phyloP scores from a whole-genome alignment of 2,113 vertebrate genomes.

The Desmodus rotundus region DNA sequence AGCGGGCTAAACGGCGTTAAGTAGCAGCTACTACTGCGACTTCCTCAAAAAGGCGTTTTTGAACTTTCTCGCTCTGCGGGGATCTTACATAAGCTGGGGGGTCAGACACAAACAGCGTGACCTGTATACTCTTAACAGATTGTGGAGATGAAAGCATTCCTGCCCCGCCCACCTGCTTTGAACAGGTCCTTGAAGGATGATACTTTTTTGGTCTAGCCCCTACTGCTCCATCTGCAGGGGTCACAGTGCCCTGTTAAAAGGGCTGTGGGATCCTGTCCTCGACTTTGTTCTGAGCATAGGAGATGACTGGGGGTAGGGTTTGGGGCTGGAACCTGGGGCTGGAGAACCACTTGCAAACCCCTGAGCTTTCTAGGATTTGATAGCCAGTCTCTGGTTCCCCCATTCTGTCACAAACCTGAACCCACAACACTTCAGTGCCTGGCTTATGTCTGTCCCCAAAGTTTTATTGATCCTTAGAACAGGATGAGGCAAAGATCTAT shows the following conservation, averaged over 20 bases:
- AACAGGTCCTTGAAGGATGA: background rate
- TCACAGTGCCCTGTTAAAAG: background rate
- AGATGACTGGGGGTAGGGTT: background rate
- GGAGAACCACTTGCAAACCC: background rate
- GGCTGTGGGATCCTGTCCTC: background rate
- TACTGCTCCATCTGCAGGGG: background rate
- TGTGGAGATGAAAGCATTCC: slow-evolving; percentile 87
- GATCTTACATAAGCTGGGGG: slow-evolving; percentile 92
- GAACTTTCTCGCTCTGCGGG: slow-evolving; percentile 91
- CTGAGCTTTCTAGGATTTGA: background rate
- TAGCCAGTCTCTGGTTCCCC: background rate
- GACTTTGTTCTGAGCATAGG: background rate
- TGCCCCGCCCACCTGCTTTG: slow-evolving; percentile 84
- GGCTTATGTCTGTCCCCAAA: background rate
- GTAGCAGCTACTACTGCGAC: too few relatives aligned
- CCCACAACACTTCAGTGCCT: background rate
- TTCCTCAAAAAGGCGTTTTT: too few relatives aligned
- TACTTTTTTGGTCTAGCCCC: too few relatives aligned
- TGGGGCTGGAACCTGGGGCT: background rate
- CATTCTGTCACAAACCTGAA: background rate
- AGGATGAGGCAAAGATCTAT: background rate
- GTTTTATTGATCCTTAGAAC: background rate
- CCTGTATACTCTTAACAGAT: slow-evolving; percentile 91
- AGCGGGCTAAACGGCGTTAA: too few relatives aligned
- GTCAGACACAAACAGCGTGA: slow-evolving; percentile 88